Conservation (phyloP, 2,113 vertebrate genomes). For the Daubentonia madagascariensis region DNA sequence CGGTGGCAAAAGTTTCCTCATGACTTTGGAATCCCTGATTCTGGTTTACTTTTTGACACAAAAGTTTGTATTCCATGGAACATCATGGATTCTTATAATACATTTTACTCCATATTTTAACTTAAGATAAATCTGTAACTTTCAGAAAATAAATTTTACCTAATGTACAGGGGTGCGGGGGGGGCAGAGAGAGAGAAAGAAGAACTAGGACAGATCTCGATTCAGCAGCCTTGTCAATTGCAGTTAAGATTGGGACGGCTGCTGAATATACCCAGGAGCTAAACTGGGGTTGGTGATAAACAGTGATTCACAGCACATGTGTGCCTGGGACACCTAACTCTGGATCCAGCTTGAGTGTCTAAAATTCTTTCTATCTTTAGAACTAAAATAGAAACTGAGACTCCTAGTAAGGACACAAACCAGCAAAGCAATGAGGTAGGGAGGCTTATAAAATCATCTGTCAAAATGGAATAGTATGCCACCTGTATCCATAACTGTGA, state of each 20-base stretch:
- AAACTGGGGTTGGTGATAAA: neutral
- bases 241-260: neutral
- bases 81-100: neutral
- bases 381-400: neutral
- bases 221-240: neutral
- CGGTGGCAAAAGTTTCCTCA: neutral
- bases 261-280: no score
- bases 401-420: neutral
- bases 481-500: neutral
- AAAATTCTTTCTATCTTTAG: neutral
- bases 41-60: neutral
- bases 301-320: neutral
- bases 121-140: neutral
- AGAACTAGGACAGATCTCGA: neutral
- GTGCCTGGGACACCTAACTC: neutral
- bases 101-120: neutral
- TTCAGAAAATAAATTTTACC: neutral
- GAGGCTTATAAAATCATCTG: neutral
- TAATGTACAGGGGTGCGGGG: neutral
- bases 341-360: neutral
- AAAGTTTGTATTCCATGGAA: neutral
- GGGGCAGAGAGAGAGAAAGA: neutral
- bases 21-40: neutral
- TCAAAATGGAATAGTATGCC: neutral
- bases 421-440: neutral